phyloP scores from a whole-genome alignment of 2,888 invertebrate genomes.

The Drosophila peninsularis region DNA sequence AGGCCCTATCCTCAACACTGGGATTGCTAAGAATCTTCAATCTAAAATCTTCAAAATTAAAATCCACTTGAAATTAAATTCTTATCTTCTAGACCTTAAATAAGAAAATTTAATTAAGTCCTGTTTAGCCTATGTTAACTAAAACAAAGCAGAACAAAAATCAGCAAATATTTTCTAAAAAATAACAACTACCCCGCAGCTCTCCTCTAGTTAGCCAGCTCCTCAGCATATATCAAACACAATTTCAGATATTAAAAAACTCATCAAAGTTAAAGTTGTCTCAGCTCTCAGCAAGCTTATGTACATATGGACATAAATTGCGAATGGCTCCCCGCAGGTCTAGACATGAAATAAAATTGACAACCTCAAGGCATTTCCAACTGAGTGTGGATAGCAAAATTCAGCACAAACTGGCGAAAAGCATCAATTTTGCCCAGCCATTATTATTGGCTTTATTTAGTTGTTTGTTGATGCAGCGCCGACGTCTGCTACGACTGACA shows the following conservation, averaged over 20 bases:
- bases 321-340: not conserved
- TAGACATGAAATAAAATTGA: constrained; percentile 4
- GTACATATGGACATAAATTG: not conserved
- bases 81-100: too few relatives aligned
- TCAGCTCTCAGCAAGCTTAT: not conserved
- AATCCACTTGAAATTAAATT: too few relatives aligned
- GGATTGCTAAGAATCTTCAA: too few relatives aligned
- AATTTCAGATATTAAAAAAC: not conserved
- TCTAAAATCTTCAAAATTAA: too few relatives aligned
- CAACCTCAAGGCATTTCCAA: not conserved
- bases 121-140: too few relatives aligned
- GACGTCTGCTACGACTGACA: constrained; percentile 26
- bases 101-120: too few relatives aligned
- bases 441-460: constrained; percentile 78
- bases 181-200: too few relatives aligned
- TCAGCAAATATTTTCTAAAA: too few relatives aligned
- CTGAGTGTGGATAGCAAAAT: constrained; percentile 7
- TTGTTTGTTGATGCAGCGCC: constrained; percentile 53
- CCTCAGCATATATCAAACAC: too few relatives aligned
- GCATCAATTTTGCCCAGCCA: constrained; percentile 62
- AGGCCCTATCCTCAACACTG: too few relatives aligned
- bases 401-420: constrained; percentile 35
- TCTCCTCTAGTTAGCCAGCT: too few relatives aligned
- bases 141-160: too few relatives aligned
- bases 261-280: not conserved